Base-by-base conservation (phyloP, 2,113 vertebrate genomes). In the Burhinus bistriatus region DNA sequence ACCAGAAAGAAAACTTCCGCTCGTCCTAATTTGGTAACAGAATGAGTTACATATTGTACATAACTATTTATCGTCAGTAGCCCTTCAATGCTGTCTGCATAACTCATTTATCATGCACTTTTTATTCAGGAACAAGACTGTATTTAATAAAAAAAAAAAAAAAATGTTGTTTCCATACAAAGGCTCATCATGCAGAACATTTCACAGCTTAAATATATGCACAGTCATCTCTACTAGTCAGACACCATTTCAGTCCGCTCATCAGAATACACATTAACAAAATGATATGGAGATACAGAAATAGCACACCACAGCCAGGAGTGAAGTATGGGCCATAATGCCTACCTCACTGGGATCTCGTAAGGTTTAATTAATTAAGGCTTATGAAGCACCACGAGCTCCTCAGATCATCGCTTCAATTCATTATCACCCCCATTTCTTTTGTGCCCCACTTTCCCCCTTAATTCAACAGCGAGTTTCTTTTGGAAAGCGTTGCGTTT, bases 191-290 rank as follows among this genome's bases (percentile, higher is more conserved):
- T 88, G 64, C 87, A 83, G 64, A 96, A 94, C 91, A 94, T 96
- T 96, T 97, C 97, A 97, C 91, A 93, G 95, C 88, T 96, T 93
- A 97, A 96, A 94, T 90, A 96, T 90, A 97, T 97, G 96, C 97
- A 97, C 84, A 96, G 93, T 97, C 97, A 96, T 97, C 97, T 93
- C 96, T 90, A 75, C 62, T 75, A 95, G 96, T 95, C 96, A 97
- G 96, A 95, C 96, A 95, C 91, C 91, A 83, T 97, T 93, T 95
- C 96, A 94, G 95, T 75, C 82, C 6, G 6, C 91, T 95, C 93
- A 88, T 96, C 94, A 90, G 91, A 94, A 97, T 86, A 83, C 93
- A 90, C 81, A 91, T 96, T 95, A 97, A 78, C 78, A 96, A 92
- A 96, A 96, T 95, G 82, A 95, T 94, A 83, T 42, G 78, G 87